phyloP scores from a whole-genome alignment of 1,140 invertebrate genomes.

The Drosophila serrata region DNA sequence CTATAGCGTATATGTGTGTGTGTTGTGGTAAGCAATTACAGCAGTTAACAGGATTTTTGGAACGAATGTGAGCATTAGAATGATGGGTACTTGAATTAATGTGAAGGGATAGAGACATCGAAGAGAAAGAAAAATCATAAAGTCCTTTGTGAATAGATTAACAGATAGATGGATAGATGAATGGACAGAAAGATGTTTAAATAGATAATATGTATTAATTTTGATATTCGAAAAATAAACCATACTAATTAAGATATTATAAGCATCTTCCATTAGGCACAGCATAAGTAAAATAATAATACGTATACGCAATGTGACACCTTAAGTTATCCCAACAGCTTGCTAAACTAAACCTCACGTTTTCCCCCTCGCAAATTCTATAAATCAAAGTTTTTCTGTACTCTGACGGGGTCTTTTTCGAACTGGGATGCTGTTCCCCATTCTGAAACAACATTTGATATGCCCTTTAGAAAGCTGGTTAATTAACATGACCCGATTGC shows the following conservation, averaged over 20 bases:
- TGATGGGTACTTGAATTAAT: neutral
- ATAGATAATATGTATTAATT: too few species aligned
- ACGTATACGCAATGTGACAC: too few species aligned
- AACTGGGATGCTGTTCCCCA: neutral
- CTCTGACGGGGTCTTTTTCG: neutral
- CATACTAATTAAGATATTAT: too few species aligned
- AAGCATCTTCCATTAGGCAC: too few species aligned
- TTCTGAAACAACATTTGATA: constrained; percentile 40
- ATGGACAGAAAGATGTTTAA: neutral
- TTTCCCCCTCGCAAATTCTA: too few species aligned
- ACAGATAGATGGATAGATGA: neutral
- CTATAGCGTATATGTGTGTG: neutral
- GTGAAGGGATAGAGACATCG: too few species aligned
- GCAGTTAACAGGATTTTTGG: constrained; percentile 11
- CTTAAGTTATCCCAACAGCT: too few species aligned
- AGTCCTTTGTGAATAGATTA: neutral
- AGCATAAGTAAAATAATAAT: too few species aligned
- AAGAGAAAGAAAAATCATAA: neutral
- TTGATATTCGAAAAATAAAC: too few species aligned
- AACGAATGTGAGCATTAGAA: neutral
- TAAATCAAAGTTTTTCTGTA: neutral
- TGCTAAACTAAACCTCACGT: too few species aligned
- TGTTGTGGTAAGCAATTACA: constrained; percentile 20
- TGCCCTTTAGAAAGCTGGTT: constrained; percentile 55
- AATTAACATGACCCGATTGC: constrained; percentile 65